Conservation (phyloP, 2,113 vertebrate species). For the Sapayoa aenigma region DNA sequence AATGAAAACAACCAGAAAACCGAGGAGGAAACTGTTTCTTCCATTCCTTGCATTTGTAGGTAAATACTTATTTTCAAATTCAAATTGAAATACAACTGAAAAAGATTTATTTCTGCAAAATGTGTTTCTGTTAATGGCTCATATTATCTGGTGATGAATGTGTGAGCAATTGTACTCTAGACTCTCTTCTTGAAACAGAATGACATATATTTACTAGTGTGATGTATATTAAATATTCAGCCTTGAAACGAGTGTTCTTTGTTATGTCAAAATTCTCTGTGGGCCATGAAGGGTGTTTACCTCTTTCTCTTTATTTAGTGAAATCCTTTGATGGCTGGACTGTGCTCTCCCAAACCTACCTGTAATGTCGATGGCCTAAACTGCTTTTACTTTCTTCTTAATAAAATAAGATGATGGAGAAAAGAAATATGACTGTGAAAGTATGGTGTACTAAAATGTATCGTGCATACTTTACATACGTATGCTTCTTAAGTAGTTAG, state of each 20-base stretch:
- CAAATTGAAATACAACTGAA: background rate
- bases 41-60: background rate
- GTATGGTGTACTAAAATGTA: background rate
- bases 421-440: background rate
- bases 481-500: background rate
- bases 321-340: background rate
- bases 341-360: background rate
- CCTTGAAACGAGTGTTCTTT: background rate
- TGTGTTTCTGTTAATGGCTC: background rate
- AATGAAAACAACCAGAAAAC: background rate
- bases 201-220: background rate
- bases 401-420: background rate
- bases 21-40: background rate
- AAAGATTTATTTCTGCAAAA: background rate
- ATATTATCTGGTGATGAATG: background rate
- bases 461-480: fast-evolving
- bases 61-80: background rate
- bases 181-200: background rate
- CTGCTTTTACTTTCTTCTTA: background rate
- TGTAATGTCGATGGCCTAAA: background rate
- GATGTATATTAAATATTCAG: background rate
- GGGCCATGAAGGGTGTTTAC: background rate
- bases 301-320: background rate
- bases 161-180: background rate
- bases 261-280: background rate